These are phyloP conservation scores for Penelope pileata DNA, from an alignment of 2,113 vertebrate genomes.

Conservation along the genomic window DNA sequence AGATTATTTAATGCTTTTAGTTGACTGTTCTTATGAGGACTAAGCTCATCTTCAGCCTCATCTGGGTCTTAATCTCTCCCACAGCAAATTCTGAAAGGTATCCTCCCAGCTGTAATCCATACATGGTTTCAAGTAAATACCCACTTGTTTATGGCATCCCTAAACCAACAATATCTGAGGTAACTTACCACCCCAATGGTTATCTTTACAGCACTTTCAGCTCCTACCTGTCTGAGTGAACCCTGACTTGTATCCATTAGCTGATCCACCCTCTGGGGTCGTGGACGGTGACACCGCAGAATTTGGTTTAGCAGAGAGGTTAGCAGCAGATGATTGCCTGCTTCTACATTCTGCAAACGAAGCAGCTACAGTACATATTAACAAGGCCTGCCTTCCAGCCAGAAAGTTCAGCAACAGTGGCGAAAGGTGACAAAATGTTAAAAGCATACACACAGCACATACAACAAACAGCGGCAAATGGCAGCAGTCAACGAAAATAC, in stretches of 20 bases:
- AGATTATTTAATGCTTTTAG: neutral
- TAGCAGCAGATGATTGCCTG: slow-evolving; percentile 86
- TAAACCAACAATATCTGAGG: neutral
- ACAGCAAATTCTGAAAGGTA: neutral
- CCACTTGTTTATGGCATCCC: slow-evolving; percentile 9
- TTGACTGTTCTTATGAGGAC: neutral
- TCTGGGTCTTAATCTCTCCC: neutral
- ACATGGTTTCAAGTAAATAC: neutral
- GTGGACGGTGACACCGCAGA: slow-evolving; percentile 86
- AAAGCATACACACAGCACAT: slow-evolving; percentile 15
- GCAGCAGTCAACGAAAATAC: neutral
- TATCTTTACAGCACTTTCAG: slow-evolving; percentile 51
- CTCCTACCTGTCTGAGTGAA: slow-evolving; percentile 89
- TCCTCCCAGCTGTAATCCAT: neutral
- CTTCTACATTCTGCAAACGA: slow-evolving; percentile 90
- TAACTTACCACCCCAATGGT: slow-evolving; percentile 52
- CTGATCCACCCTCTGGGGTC: slow-evolving; percentile 87
- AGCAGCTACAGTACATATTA: slow-evolving; percentile 70
- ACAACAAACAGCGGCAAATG: slow-evolving; percentile 42
- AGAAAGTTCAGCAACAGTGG: neutral
- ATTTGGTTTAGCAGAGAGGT: slow-evolving; percentile 87
- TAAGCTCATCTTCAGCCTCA: neutral
- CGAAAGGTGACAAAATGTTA: neutral
- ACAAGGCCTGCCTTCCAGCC: slow-evolving; percentile 41
- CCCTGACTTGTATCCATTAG: slow-evolving; percentile 89